Base-by-base conservation (phyloP, 2,888 invertebrate species). In the Protonemura montana region DNA sequence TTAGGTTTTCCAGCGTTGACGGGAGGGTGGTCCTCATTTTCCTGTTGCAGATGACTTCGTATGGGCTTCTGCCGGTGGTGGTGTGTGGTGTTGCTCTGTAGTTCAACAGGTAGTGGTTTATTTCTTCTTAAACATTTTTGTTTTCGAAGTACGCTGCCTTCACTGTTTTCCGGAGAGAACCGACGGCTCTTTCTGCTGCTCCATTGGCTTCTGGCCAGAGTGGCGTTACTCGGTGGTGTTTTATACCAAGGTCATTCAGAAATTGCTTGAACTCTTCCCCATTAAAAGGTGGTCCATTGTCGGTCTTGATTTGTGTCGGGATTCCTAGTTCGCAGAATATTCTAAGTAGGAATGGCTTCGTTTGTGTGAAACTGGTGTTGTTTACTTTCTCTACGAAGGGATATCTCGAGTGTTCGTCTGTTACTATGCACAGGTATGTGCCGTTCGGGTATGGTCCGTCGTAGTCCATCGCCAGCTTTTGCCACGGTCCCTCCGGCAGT, bases 371-470 rank as follows among this genome's bases (percentile, higher is more conserved):
- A 26, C 5, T 80, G 27, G 28, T 27, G 28, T 3, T 28, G 83
- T 42, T 13, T 7, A 83, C 6, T 0, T 2, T 1, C 1, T 42
- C 0, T 7, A 26, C 59, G 26, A 83, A 42, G 2, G 83, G 83
- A 26, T 25, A 83, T 25, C 83, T 7, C 0, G 83, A 83, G 59
- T 83, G 59, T 42, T 83, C 83, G 25, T 83, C 83, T 13, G 25
- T 83, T 3, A 42, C 25, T 6, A 83, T 26, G 5, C 7, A 10
- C 13, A 83, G 21, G 42, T 42, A 83, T 25, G 5, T 83, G 1
- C 83, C 83, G 26, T 83, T 59, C 0, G 42, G 83, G 27, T 83
- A 83, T 13, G 83, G 83, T 6, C 83, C 83, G 13, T n/a, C 83
- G 16, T 59, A 83, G 59, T 83, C 83, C 5, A 59, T 25, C 25